A percentile compares a stretch with the other conserved stretches of the same genome.
These are phyloP conservation scores for Sebastes flavidus DNA, from an alignment of 2,797 vertebrate genomes.

Conservation along the genomic window DNA sequence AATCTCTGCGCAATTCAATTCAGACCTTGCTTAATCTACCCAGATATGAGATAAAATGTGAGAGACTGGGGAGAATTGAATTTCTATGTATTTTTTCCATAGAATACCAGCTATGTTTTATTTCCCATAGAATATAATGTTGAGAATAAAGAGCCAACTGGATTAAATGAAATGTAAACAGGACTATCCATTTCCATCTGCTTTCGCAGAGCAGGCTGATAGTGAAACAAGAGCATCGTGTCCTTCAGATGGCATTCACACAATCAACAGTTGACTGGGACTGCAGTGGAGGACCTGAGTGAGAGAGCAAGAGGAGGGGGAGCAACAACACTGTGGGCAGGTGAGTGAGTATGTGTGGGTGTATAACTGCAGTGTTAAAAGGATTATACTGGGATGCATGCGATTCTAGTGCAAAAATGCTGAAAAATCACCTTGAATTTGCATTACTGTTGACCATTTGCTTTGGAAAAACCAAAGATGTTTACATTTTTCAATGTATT, in stretches of 20 bases:
- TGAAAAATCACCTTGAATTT: neutral
- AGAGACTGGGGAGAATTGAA: neutral
- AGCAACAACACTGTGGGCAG: neutral
- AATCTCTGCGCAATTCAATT: constrained; percentile 14
- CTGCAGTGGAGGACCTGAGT: constrained; percentile 27
- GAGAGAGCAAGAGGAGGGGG: constrained; percentile 1
- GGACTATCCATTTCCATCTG: neutral
- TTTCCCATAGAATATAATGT: neutral
- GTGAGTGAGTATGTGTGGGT: neutral
- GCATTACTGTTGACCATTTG: neutral
- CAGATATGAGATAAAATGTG: constrained; percentile 5
- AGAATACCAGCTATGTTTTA: neutral
- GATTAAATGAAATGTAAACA: constrained; percentile 28
- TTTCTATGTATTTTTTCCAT: neutral
- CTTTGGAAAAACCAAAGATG: neutral
- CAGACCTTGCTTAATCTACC: constrained; percentile 4
- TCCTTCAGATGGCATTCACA: constrained; percentile 64
- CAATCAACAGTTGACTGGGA: constrained; percentile 45
- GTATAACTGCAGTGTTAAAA: constrained; percentile 9
- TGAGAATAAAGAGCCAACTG: neutral
- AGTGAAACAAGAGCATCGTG: constrained; percentile 42
- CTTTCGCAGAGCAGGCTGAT: constrained; percentile 2
- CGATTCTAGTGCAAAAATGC: neutral
- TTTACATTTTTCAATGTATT: neutral
- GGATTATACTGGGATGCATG: neutral